These are phyloP conservation scores for Spatulosminthurus flaviceps DNA, from an alignment of 2,888 invertebrate species.

Conservation along the genomic window DNA sequence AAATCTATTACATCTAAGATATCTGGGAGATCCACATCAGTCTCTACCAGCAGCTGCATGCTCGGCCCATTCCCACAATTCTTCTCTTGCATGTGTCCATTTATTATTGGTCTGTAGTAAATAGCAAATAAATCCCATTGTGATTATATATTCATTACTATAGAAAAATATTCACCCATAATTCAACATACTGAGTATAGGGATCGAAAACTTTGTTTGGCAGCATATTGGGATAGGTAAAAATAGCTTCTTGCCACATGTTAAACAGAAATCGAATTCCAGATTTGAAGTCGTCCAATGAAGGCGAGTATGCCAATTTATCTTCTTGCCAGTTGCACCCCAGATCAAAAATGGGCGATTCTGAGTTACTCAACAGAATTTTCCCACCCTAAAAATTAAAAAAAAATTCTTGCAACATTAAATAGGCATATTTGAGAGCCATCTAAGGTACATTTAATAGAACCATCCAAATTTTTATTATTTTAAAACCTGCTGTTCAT, in stretches of 20 bases:
- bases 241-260: constrained; percentile 76
- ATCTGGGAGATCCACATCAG: constrained; percentile 72
- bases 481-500: constrained; percentile 65
- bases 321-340: constrained; percentile 69
- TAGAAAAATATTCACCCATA: no score
- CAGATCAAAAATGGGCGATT: constrained; percentile 71
- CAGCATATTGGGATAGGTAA: constrained; percentile 76
- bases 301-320: constrained; percentile 71
- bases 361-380: constrained; percentile 29
- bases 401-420: no score
- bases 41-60: constrained; percentile 75
- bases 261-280: constrained; percentile 73
- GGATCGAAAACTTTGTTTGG: constrained; percentile 76
- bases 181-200: constrained; percentile 76
- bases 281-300: constrained; percentile 71
- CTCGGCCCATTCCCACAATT: constrained; percentile 79
- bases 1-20: constrained; percentile 72
- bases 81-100: constrained; percentile 81
- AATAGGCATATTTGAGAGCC: no score
- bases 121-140: no score
- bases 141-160: no score
- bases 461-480: background rate
- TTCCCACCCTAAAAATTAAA: constrained; percentile 50
- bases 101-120: constrained; percentile 77
- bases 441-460: no score